Conservation (phyloP, 2,113 vertebrate species). For the Scortum barcoo region DNA sequence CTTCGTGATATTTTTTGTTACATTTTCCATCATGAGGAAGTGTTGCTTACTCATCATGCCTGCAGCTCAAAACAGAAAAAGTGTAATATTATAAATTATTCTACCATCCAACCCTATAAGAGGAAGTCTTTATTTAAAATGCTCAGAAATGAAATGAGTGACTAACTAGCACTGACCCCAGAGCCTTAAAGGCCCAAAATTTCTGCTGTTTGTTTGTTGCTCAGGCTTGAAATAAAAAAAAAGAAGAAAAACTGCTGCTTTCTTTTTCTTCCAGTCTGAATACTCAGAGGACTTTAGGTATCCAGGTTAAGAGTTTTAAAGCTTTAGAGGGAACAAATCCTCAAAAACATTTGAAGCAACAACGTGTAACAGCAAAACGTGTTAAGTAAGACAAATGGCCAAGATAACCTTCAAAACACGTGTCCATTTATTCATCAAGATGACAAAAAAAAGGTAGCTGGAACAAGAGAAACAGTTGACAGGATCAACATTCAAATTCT, state of each 20-base stretch:
- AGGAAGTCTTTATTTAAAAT: neutral
- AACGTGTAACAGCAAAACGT: neutral
- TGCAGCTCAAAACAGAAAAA: neutral
- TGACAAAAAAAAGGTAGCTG: slow-evolving; percentile 46
- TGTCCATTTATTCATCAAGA: slow-evolving; percentile 72
- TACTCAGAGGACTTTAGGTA: neutral
- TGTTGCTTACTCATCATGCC: neutral
- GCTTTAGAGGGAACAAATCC: slow-evolving; percentile 21
- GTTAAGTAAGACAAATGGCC: neutral
- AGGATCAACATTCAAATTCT: slow-evolving; percentile 71
- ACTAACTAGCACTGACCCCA: no score
- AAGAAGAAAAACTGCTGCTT: no score
- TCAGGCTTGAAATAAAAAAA: neutral
- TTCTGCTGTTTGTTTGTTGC: neutral
- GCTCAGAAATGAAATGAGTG: no score
- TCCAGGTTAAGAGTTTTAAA: neutral
- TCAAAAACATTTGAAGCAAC: neutral
- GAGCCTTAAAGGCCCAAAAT: no score
- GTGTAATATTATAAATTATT: neutral
- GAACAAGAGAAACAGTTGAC: slow-evolving; percentile 50
- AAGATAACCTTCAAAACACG: slow-evolving; percentile 31
- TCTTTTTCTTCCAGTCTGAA: neutral
- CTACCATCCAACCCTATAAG: no score
- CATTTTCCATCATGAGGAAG: neutral
- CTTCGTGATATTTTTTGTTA: no score